These are phyloP conservation scores for Thymallus thymallus DNA, from an alignment of 2,113 vertebrate genomes.

Conservation along the genomic window DNA sequence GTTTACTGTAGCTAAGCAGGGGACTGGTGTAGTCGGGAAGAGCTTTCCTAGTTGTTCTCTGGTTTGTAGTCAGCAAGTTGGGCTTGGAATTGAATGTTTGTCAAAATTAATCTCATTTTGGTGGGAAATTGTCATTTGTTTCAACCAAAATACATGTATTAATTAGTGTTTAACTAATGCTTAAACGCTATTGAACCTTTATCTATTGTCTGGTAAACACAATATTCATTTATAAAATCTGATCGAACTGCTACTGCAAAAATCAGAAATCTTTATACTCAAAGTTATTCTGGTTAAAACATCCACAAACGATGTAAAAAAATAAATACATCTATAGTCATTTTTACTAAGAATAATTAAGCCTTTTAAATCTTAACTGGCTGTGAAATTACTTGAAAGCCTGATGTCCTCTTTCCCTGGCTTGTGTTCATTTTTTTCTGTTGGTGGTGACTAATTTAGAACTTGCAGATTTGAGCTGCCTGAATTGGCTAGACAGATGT, in stretches of 20 bases:
- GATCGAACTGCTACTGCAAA: too few species aligned
- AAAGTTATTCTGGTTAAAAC: too few species aligned
- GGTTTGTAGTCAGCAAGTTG: neutral
- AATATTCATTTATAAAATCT: neutral
- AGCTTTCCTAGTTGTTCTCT: neutral
- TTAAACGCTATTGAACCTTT: neutral
- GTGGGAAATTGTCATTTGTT: neutral
- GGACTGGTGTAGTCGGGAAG: neutral
- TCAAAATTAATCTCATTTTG: too few species aligned
- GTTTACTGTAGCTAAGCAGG: neutral
- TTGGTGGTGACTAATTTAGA: conserved; percentile 95
- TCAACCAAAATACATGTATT: neutral
- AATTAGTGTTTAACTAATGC: neutral
- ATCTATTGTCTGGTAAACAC: neutral
- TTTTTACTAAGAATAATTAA: neutral
- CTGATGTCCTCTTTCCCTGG: conserved; percentile 47
- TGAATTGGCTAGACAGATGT: conserved; percentile 99
- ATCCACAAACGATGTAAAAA: neutral
- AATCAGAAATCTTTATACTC: too few species aligned
- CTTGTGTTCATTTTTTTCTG: conserved; percentile 48
- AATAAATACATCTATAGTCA: too few species aligned
- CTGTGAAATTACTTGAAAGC: conserved; percentile 84
- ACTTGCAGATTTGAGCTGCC: conserved; percentile 99
- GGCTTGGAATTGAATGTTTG: neutral
- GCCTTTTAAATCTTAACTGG: neutral